Conservation (phyloP, 2,113 vertebrate genomes). For the Bubalus kerabau region DNA sequence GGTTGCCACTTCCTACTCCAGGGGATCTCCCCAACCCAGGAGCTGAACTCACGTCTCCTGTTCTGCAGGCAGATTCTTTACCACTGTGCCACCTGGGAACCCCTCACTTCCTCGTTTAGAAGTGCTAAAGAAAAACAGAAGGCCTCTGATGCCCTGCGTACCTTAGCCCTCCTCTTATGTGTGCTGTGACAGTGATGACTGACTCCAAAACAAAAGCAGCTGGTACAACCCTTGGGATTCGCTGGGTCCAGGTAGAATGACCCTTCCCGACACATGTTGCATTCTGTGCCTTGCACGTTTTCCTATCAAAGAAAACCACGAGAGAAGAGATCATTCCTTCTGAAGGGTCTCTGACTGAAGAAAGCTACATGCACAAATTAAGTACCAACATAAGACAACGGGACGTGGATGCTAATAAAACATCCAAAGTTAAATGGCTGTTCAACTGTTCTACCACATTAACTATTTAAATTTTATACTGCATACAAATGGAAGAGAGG, state of each 20-base stretch:
- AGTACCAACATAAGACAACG: background rate
- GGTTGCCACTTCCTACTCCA: background rate
- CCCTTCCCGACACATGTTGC: conserved; percentile 84
- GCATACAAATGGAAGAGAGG: background rate
- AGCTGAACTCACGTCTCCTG: background rate
- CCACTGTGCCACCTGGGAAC: background rate
- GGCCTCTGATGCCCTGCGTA: conserved; percentile 50
- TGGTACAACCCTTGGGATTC: conserved; percentile 88
- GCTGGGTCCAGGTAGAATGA: conserved; percentile 89
- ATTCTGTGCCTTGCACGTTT: conserved; percentile 87
- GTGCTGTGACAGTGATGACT: conserved; percentile 86
- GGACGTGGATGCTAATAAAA: background rate
- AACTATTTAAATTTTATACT: background rate
- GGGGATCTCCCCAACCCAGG: background rate
- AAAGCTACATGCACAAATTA: background rate
- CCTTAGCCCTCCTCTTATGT: conserved; percentile 86
- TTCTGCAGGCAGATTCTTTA: background rate
- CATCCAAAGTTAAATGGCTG: background rate
- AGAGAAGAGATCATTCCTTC: background rate
- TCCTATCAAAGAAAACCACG: conserved; percentile 78
- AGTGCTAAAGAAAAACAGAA: background rate
- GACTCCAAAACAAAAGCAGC: conserved; percentile 93
- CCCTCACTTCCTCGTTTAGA: background rate
- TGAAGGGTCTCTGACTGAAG: background rate
- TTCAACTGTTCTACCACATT: background rate